A percentile compares a stretch with the other conserved stretches of the same genome.
Conservation (phyloP, 2,888 invertebrate species). For the Morinoia aosen region DNA sequence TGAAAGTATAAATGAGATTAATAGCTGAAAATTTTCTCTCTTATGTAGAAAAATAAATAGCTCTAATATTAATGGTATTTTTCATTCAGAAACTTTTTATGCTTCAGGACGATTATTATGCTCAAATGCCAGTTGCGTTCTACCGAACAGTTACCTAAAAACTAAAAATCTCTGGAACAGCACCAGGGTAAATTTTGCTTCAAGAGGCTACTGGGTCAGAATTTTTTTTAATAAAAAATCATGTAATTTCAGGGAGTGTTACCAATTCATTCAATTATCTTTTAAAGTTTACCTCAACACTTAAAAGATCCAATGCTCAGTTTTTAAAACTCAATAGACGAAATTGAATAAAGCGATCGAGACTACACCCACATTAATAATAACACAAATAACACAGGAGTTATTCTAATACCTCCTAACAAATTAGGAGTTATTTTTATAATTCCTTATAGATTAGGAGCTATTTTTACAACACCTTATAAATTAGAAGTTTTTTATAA, state of each 20-base stretch:
- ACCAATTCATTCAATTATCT: neutral
- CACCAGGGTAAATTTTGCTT: neutral
- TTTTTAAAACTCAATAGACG: neutral
- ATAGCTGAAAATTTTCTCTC: neutral
- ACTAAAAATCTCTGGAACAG: neutral
- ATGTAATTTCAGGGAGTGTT: neutral
- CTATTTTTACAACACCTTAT: too few relatives aligned
- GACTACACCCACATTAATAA: neutral
- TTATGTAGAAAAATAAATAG: neutral
- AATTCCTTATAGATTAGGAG: too few relatives aligned
- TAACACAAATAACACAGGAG: too few relatives aligned
- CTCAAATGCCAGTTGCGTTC: too few relatives aligned
- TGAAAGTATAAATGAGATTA: neutral
- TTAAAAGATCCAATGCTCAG: neutral
- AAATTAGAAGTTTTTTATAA: too few relatives aligned
- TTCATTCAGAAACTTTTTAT: too few relatives aligned
- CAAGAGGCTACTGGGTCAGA: neutral
- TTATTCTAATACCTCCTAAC: too few relatives aligned
- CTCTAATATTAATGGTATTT: neutral
- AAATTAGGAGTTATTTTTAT: too few relatives aligned
- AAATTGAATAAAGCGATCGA: neutral
- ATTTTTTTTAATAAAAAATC: neutral
- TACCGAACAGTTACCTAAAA: too few relatives aligned
- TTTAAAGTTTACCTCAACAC: neutral
- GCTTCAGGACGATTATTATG: too few relatives aligned